Percentiles rank a stretch among this genome's conserved stretches.
Evolutionary conservation across 37 sponge, comb jelly and placozoan genomes (phyloP).

Genomic region (Chondrosia reniformis): DNA sequence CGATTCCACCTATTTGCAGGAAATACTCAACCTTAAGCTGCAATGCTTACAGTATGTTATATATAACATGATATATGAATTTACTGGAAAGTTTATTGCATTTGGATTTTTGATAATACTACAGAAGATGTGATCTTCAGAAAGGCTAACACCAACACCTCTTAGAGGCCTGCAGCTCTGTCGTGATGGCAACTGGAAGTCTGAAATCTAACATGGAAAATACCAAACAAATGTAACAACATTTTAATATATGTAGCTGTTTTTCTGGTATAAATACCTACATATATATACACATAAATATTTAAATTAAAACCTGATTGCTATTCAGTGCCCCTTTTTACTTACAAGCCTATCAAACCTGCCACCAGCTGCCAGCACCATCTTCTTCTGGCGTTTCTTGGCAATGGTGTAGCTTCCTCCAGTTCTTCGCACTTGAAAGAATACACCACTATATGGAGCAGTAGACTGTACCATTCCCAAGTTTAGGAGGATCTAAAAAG

Average conservation of each 20-base stretch:
- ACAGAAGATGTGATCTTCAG: constrained; percentile 7
- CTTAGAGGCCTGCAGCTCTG: constrained; percentile 4
- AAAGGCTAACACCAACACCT: constrained; percentile 12
- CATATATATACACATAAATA: neutral
- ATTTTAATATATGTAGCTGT: constrained; percentile 14
- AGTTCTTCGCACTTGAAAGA: constrained; percentile 51
- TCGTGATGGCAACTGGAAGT: constrained; percentile 17
- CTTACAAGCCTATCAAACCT: constrained; percentile 36
- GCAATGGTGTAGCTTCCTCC: neutral
- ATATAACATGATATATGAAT: no score
- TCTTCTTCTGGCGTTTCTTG: constrained; percentile 17
- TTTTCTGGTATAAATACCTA: neutral
- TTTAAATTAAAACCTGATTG: neutral
- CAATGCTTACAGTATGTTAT: no score
- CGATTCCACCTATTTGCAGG: neutral
- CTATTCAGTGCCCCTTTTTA: neutral
- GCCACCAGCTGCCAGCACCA: constrained; percentile 60
- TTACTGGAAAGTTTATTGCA: neutral
- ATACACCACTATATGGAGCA: constrained; percentile 54
- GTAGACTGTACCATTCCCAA: constrained; percentile 38
- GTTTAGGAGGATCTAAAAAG: constrained; percentile 43
- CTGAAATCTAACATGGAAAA: neutral
- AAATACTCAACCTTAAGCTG: no score
- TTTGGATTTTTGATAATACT: neutral
- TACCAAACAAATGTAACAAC: no score